Conservation (phyloP, 1,140 invertebrate genomes). For the Vollenhovia emeryi region DNA sequence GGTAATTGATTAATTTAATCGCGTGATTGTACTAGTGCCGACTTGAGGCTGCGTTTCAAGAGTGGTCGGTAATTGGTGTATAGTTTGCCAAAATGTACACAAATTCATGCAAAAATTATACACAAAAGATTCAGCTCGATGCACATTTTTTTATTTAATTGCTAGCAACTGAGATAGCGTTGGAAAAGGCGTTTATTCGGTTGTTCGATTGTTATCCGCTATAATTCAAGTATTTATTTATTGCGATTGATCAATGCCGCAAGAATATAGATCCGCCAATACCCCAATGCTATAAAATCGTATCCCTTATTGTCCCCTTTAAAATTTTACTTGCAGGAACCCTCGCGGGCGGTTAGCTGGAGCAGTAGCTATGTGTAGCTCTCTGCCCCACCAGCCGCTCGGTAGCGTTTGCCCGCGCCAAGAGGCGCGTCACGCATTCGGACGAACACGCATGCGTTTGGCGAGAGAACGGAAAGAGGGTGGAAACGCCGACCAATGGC, state of each 20-base stretch:
- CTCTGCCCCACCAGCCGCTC: constrained; percentile 48
- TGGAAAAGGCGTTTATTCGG: not conserved
- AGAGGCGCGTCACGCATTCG: constrained; percentile 60
- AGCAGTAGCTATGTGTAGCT: constrained; percentile 4
- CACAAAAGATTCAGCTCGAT: too few relatives aligned
- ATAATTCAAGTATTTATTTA: not conserved
- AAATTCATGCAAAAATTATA: too few relatives aligned
- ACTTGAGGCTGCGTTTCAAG: too few relatives aligned
- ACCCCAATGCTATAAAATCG: not conserved
- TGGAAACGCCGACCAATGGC: constrained; percentile 63
- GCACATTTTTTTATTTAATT: too few relatives aligned
- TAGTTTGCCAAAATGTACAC: too few relatives aligned
- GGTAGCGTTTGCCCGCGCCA: constrained; percentile 54
- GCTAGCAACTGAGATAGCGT: not conserved
- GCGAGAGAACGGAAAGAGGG: constrained; percentile 32
- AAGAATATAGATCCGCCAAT: not conserved
- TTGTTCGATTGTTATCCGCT: too few relatives aligned
- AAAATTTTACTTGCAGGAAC: constrained; percentile 8
- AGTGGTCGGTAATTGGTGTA: too few relatives aligned
- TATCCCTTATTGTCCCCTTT: not conserved
- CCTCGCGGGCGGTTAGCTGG: not conserved
- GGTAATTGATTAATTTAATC: too few relatives aligned
- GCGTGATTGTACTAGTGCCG: too few relatives aligned
- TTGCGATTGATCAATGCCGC: not conserved
- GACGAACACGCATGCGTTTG: constrained; percentile 59